Percentiles rank a stretch among this genome's conserved stretches.
These are phyloP conservation scores for Clupea harengus DNA, from an alignment of 2,113 vertebrate genomes.

Conservation along the genomic window DNA sequence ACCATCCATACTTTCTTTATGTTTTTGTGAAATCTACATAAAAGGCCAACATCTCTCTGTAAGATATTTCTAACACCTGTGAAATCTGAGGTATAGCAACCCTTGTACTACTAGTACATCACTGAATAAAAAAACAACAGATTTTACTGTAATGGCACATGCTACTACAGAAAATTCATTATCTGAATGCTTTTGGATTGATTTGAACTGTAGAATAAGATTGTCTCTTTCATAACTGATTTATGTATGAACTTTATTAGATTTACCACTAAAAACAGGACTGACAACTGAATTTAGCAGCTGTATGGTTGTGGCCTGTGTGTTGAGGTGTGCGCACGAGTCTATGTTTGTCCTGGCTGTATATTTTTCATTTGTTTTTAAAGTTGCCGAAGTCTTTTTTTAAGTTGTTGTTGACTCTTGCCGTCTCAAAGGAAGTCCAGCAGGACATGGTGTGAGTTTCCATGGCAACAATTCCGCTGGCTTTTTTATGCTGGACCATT, in stretches of 20 bases:
- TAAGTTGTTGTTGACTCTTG: slow-evolving; percentile 86
- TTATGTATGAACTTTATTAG: background rate
- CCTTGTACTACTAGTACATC: background rate
- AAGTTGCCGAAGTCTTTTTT: slow-evolving; percentile 7
- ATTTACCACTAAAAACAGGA: background rate
- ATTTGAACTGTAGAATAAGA: background rate
- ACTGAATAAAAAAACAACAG: background rate
- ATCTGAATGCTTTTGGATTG: background rate
- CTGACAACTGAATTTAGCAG: background rate
- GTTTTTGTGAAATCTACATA: background rate
- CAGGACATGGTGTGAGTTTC: slow-evolving; percentile 86
- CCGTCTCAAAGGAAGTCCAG: slow-evolving; percentile 92
- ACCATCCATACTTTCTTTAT: background rate
- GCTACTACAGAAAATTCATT: too few species aligned
- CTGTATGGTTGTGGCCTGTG: background rate
- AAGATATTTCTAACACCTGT: background rate
- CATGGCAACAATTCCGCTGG: slow-evolving; percentile 73
- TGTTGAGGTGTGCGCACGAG: background rate
- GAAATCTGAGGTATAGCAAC: background rate
- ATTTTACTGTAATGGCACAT: too few species aligned
- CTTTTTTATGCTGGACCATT: slow-evolving; percentile 79
- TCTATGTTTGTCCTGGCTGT: slow-evolving; percentile 10
- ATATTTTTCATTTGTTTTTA: slow-evolving; percentile 19
- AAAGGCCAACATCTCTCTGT: too few species aligned
- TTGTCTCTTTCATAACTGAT: background rate